Percentiles rank a stretch among this genome's conserved stretches.
Conservation (phyloP, 2,797 vertebrate genomes). For the Furcifer pardalis region DNA sequence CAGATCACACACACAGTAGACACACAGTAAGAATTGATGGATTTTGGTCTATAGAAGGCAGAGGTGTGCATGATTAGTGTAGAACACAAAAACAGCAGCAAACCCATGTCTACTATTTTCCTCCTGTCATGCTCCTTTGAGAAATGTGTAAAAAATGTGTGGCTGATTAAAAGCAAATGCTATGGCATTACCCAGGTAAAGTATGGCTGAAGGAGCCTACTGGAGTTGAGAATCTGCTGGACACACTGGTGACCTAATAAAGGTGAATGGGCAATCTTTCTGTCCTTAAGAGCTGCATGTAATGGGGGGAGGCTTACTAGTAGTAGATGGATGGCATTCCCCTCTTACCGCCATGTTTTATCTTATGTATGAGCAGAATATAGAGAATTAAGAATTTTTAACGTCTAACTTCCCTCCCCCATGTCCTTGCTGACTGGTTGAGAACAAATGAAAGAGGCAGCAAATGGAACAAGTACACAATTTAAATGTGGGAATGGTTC, state of each 20-base stretch:
- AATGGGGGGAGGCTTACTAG: neutral
- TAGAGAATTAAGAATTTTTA: neutral
- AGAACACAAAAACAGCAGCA: constrained; percentile 1
- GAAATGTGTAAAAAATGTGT: neutral
- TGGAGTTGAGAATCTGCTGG: neutral
- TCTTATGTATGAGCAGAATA: neutral
- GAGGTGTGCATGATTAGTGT: neutral
- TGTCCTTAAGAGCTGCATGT: neutral
- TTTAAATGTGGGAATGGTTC: no score
- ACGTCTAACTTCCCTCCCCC: neutral
- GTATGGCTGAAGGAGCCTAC: neutral
- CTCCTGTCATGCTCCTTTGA: neutral
- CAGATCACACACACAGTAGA: no score
- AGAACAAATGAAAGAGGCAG: no score
- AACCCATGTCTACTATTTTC: neutral
- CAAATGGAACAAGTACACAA: no score
- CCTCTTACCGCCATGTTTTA: no score
- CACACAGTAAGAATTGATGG: neutral
- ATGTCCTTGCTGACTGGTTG: no score
- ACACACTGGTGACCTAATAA: neutral
- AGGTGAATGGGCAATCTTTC: neutral
- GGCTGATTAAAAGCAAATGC: neutral
- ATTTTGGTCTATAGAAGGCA: neutral
- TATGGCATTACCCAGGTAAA: neutral
- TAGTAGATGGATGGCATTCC: no score